Evolutionary conservation across 2,113 vertebrate species (phyloP), one percentile per base, ranked within the genome.

Genomic region (Pandion haliaetus): DNA sequence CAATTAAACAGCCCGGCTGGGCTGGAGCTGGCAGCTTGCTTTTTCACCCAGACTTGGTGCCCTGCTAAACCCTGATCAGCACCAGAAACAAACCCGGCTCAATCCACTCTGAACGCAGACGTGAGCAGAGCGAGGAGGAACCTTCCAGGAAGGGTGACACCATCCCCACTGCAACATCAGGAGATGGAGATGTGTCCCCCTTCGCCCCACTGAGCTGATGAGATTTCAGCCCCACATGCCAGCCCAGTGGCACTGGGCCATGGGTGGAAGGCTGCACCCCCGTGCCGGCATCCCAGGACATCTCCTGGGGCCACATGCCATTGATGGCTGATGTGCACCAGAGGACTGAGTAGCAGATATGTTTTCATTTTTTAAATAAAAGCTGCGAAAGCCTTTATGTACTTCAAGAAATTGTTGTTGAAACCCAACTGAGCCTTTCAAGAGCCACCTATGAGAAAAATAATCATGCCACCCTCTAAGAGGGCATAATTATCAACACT

Each of bases 131-230:
- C 1, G 0, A 49, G 61, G 10, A 79, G 55, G 29, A 83, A 7
- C 50, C 16, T 82, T 12, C 20, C 69, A 55, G 73, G 9, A 44
- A 8, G 31, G 62, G 25, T 34, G 23, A 40, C 50, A 80, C 8
- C 71, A 58, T 5, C 15, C 44, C 38, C 21, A 10, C 4, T 7
- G 7, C 28, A 4, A 6, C 17, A 29, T 7, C 14, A 1, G 15
- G 44, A 17, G 6, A 24, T 1, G 14, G 58, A n/a, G 44, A n/a
- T 0, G 0, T 6, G 65, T 40, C 34, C 70, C n/a, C 5, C 12
- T 31, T n/a, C 5, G 1, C 10, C 17, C 16, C 71, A 32, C 10
- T 2, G 9, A 49, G 8, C 20, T 31, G 23, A 50, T 7, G 8
- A 36, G 40, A 9, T n/a, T 11, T 73, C 44, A 45, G 52, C 10